These are phyloP conservation scores for Oostethus manadensis DNA, from an alignment of 2,113 vertebrate species.

Conservation along the genomic window DNA sequence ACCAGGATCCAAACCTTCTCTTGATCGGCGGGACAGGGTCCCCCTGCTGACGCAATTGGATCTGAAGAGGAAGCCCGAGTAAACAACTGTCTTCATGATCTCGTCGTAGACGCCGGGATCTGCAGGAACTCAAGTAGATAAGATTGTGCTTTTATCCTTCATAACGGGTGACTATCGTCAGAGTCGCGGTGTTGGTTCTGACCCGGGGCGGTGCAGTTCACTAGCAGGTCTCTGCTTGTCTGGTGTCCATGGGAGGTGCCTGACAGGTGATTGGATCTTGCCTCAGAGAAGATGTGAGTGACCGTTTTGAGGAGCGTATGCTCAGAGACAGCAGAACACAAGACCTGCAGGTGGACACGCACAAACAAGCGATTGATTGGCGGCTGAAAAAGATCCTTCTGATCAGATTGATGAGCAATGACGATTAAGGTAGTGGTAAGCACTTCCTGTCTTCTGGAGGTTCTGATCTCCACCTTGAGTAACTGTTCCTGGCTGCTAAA, in stretches of 20 bases:
- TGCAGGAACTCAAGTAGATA: constrained; percentile 15
- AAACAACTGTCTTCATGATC: constrained; percentile 81
- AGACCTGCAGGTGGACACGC: constrained; percentile 60
- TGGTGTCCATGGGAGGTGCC: background rate
- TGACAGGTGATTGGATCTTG: constrained; percentile 43
- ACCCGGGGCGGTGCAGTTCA: background rate
- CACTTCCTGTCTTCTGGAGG: background rate
- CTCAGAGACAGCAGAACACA: constrained; percentile 83
- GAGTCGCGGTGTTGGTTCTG: background rate
- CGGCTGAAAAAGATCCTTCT: background rate
- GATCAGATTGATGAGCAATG: background rate
- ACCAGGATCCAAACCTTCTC: constrained; percentile 69
- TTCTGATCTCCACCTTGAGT: constrained; percentile 74
- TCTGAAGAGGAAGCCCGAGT: constrained; percentile 84
- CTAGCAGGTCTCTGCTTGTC: background rate
- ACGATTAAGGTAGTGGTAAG: background rate
- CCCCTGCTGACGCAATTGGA: constrained; percentile 64
- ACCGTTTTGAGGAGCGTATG: constrained; percentile 86
- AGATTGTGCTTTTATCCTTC: too few relatives aligned
- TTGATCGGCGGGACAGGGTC: constrained; percentile 73
- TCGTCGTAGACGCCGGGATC: constrained; percentile 85
- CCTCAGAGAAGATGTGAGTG: constrained; percentile 84
- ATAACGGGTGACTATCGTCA: too few relatives aligned
- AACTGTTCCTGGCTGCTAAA: constrained; percentile 80
- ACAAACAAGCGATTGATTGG: background rate